Evolutionary conservation across 2,113 vertebrate genomes (phyloP), one percentile per base, ranked within the genome.

Genomic region (Oreochromis spilurus): DNA sequence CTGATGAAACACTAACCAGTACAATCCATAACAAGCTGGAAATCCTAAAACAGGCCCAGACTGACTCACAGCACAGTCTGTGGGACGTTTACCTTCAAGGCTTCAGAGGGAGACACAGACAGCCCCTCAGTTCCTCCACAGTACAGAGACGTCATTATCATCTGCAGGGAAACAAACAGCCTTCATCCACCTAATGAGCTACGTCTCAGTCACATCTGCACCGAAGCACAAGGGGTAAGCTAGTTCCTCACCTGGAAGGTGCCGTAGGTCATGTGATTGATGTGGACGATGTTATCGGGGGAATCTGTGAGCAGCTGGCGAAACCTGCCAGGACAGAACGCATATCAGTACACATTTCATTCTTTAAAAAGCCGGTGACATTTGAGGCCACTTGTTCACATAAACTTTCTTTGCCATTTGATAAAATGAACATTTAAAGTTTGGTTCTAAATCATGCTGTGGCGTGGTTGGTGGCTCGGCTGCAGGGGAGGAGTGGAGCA

Each of bases 71-170:
- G 16, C 7, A 17, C 4, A 48, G 40, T 17, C 40, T 6, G 21
- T 45, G 40, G 65, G 40, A 16, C 2, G 19, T 95, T 97, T 93
- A 99, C 98, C 97, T 98, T 96, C 78, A 97, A 82, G 88, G 97
- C 95, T 70, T 99, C 97, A 2, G 95, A 5, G 0, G 94, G 92
- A 11, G 97, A 96, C 81, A 97, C 95, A 24, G 95, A 93, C 93
- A 97, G 95, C 43, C 97, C 95, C n/a, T 97, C 97, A 0, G 97
- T 97, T 24, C 97, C 98, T 65, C 98, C 98, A 0, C 98, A 97
- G 95, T 99, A 99, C 26, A 99, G 95, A 75, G 98, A 98, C 86
- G 95, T 96, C 98, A 99, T 99, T 96, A 98, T 95, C 96, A 97
- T 96, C 98, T 99, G 94, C 2, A 92, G 85, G 50, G 7, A 83